Evolutionary conservation across 2,797 vertebrate genomes (phyloP).

Genomic region (Neosilurus hyrtlii): DNA sequence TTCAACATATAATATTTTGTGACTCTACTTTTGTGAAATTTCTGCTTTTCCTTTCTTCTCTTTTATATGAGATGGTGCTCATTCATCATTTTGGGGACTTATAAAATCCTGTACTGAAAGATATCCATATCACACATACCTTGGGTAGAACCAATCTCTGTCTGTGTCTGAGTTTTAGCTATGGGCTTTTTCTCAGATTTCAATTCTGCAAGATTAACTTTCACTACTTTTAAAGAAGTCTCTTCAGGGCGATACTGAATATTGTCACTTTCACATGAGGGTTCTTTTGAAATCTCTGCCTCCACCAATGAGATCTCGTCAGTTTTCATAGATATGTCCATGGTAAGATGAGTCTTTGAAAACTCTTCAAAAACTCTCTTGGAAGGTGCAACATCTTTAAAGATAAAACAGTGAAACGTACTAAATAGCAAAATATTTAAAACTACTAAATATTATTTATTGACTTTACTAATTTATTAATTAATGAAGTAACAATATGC

Average conservation of each 20-base stretch:
- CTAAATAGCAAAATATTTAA: constrained; percentile 55
- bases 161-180: constrained; percentile 12
- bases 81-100: background rate
- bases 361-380: constrained; percentile 37
- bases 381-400: constrained; percentile 55
- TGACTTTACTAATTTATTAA: too few relatives aligned
- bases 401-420: constrained; percentile 57
- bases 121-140: constrained; percentile 24
- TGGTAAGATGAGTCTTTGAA: constrained; percentile 12
- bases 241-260: background rate
- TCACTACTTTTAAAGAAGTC: background rate
- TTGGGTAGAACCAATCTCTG: background rate
- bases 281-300: constrained; percentile 39
- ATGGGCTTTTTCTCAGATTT: background rate
- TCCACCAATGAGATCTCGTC: constrained; percentile 41
- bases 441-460: constrained; percentile 26
- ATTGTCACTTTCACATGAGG: constrained; percentile 23
- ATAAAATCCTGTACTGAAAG: constrained; percentile 6
- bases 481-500: too few relatives aligned
- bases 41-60: background rate
- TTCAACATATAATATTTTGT: background rate
- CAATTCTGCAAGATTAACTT: background rate
- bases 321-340: constrained; percentile 27
- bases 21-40: background rate
- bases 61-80: background rate